Evolutionary conservation across 2,113 vertebrate genomes (phyloP).

Genomic region (Onychostoma macrolepis): DNA sequence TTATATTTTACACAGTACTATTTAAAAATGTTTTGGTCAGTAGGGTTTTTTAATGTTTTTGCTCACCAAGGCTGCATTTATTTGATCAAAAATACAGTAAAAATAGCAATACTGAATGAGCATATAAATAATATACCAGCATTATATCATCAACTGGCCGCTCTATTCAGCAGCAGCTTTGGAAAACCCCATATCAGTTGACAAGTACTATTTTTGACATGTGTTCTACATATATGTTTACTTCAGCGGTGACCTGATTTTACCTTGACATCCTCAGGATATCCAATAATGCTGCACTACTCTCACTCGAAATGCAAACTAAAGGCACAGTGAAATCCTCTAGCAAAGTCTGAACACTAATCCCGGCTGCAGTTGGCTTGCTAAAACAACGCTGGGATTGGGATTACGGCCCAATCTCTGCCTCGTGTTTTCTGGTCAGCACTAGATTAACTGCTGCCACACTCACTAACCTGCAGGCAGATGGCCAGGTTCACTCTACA

Average conservation of each 20-base stretch:
- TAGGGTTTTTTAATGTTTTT: background rate
- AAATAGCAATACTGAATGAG: background rate
- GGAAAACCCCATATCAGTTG: constrained; percentile 19
- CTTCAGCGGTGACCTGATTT: background rate
- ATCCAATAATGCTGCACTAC: background rate
- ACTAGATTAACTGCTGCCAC: constrained; percentile 2
- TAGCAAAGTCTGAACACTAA: background rate
- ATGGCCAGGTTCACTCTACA: constrained; percentile 97
- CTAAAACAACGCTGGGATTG: constrained; percentile 8
- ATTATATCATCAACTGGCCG: background rate
- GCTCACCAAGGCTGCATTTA: background rate
- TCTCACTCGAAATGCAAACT: background rate
- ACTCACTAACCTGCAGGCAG: constrained; percentile 89
- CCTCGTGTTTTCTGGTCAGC: background rate
- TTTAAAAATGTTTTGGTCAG: background rate
- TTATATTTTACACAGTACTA: background rate
- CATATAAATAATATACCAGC: background rate
- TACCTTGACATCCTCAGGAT: background rate
- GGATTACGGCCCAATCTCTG: constrained; percentile 14
- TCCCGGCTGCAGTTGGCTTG: constrained; percentile 4
- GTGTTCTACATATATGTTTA: background rate
- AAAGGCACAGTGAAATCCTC: constrained; percentile 44
- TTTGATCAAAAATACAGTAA: background rate
- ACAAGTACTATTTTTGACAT: constrained; percentile 11
- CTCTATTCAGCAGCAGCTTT: background rate